Conservation (phyloP, 1,140 invertebrate species). For the Anoplolepis gracilipes region DNA sequence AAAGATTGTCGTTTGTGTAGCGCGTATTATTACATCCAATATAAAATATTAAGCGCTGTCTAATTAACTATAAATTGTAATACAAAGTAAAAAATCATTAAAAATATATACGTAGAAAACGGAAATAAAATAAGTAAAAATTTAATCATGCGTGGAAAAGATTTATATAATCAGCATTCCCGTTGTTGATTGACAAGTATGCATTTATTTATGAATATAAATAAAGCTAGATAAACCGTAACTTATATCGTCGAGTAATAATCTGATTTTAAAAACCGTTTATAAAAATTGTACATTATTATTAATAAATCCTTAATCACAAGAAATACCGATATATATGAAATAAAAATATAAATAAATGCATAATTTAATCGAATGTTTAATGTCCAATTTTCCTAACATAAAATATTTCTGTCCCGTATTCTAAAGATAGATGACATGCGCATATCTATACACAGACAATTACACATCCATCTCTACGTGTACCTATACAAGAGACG, state of each 20-base stretch:
- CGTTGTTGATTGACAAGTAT: constrained; percentile 1
- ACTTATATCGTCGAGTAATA: background rate
- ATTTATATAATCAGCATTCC: constrained; percentile 1
- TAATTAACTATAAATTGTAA: constrained; percentile 54
- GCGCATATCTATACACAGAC: background rate
- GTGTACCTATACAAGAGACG: background rate
- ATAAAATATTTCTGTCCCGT: constrained; percentile 9
- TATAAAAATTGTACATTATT: background rate
- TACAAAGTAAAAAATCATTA: background rate
- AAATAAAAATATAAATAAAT: background rate
- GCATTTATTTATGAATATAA: background rate
- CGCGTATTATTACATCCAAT: constrained; percentile 39
- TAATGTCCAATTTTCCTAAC: constrained; percentile 22
- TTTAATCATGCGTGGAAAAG: background rate
- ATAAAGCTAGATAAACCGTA: constrained; percentile 12
- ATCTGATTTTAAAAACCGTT: background rate
- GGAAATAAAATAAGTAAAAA: constrained; percentile 7
- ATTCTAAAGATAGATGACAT: constrained; percentile 7
- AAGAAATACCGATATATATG: background rate
- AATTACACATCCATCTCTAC: constrained; percentile 9
- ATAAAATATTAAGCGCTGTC: constrained; percentile 38
- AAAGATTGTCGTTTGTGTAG: constrained; percentile 1
- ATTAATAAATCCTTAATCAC: background rate
- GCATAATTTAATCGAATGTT: background rate
- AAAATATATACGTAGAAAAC: background rate